Base-by-base conservation (phyloP, 2,797 vertebrate genomes). In the Epinephelus malabaricus region DNA sequence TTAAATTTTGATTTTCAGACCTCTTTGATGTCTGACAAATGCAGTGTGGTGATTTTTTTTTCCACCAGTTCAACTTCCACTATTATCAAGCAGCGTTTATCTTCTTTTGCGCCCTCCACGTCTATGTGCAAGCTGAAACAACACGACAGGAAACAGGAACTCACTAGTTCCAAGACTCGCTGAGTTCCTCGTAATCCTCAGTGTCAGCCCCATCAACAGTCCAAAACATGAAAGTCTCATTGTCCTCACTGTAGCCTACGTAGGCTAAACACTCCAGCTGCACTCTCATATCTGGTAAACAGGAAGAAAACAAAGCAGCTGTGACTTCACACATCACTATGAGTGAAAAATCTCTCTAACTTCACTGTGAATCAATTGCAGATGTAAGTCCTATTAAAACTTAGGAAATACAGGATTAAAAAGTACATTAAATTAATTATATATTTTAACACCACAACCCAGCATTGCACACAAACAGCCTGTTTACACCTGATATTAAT, bases 221-320 rank as follows among this genome's bases (percentile, higher is more conserved):
- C 95, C 95, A 95, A 61, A 15, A 87, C 40, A 92, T 77, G 0
- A 0, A 0, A 0, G 9, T 51, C 15, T 53, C 66, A 0, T 3
- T 4, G 12, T 91, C 67, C 51, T 90, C 67, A 2, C n/a, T 73
- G 64, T 15, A 47, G 65, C 92, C 93, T 3, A 89, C 2, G 47
- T 73, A 81, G 61, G 87, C 94, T 46, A 25, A 40, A 77, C 95
- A 95, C 21, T 6, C 27, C 9, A 95, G 78, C 54, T 91, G 61
- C 1, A 6, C 54, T 8, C 50, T 84, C 5, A 2, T 13, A 27
- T 93, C 92, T 94, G 71, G 17, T 10, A 6, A 30, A 3, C 21
- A 19, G 12, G 14, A 13, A 30, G 1, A 12, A 49, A 69, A 77
- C 0, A 55, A 55, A 76, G 7, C 6, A 50, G 17, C 47, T 53